Conservation (phyloP, 2,888 invertebrate species). For the Pollenia amentaria region DNA sequence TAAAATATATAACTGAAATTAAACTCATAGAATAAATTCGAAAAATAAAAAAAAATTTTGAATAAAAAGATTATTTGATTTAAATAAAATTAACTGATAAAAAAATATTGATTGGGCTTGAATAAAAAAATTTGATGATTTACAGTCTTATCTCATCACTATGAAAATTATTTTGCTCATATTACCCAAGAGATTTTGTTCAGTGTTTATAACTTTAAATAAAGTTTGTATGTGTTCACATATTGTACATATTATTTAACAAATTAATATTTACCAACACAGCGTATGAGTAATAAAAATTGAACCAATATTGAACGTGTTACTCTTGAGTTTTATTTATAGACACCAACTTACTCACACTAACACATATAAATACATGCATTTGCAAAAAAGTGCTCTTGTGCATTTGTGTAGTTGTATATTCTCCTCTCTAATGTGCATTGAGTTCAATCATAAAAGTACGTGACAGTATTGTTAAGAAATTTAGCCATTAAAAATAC, state of each 20-base stretch:
- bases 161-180: too few species aligned
- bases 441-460: slow-evolving; percentile 69
- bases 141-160: too few species aligned
- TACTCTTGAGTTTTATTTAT: slow-evolving; percentile 61
- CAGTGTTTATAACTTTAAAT: too few species aligned
- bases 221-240: neutral
- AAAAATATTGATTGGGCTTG: too few species aligned
- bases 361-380: neutral
- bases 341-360: slow-evolving; percentile 9
- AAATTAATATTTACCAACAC: slow-evolving; percentile 71
- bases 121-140: too few species aligned
- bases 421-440: slow-evolving; percentile 63
- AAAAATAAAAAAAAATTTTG: too few species aligned
- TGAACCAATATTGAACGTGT: slow-evolving; percentile 74
- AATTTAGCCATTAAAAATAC: slow-evolving; percentile 67
- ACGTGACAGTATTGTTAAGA: slow-evolving; percentile 74
- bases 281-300: slow-evolving; percentile 73
- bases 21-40: too few species aligned
- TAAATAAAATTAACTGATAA: too few species aligned
- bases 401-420: slow-evolving; percentile 25
- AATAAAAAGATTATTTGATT: too few species aligned
- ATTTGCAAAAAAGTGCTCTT: slow-evolving; percentile 1
- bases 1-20: too few species aligned
- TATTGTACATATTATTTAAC: slow-evolving; percentile 45
- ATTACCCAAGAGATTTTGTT: too few species aligned